Base-by-base conservation (phyloP, 2,797 vertebrate genomes). In the Hemibagrus guttatus region DNA sequence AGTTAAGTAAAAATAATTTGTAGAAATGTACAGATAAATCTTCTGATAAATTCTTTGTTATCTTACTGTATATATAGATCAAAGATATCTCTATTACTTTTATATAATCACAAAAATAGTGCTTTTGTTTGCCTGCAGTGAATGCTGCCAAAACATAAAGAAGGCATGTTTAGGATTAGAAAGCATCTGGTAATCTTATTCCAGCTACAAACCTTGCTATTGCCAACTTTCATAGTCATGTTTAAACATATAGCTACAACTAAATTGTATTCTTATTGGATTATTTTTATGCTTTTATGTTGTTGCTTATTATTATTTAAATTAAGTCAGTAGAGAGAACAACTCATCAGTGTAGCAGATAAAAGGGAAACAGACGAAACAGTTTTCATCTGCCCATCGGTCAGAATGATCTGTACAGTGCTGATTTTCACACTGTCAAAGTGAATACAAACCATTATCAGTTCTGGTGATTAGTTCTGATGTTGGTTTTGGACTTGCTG, bases 381-480 rank as follows among this genome's bases (percentile, higher is more conserved):
- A 89, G 31, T 68, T 14, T 72, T 88, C 87, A 64, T 88, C 63
- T 5, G 64, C 82, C 87, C 87, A 89, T 16, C 5, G 9, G 0
- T 78, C 85, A 3, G 3, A 83, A 13, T 28, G 17, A 2, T 13
- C 82, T 21, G 87, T 85, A 28, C 76, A 79, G 76, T 79, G 76
- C 23, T 79, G 76, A 58, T 23, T 23, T 58, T 54, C 28, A 59
- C 0, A 0, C 63, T 90, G 76, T 6, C 28, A 8, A 69, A 6
- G 17, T 35, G 13, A 69, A 69, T 23, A 2, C 2, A 69, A 0
- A 42, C 68, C 68, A 14, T 69, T 69, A 69, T 69, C 68, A 42
- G 68, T n/a, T n/a, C n/a, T n/a, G n/a, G n/a, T n/a, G n/a, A n/a
- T n/a, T n/a, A n/a, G 68, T 39, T 68, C 66, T 68, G 31, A 11